phyloP scores from a whole-genome alignment of 2,797 vertebrate species.

The Novumbra hubbsi region DNA sequence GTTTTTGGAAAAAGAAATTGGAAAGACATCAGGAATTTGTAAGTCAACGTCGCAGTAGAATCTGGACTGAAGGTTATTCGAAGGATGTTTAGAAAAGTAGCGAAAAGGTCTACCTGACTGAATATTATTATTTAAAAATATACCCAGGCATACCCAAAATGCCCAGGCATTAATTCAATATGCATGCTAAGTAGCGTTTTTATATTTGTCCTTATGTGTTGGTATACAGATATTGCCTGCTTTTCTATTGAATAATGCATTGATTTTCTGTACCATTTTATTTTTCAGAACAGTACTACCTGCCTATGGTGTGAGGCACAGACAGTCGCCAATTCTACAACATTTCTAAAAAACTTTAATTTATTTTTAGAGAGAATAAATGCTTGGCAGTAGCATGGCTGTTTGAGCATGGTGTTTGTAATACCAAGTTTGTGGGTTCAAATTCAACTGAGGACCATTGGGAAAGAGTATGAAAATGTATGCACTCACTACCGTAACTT shows the following conservation, averaged over 20 bases:
- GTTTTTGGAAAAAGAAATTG: neutral
- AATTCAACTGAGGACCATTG: too few species aligned
- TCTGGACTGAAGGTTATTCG: neutral
- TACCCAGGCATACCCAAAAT: too few species aligned
- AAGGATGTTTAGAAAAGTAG: neutral
- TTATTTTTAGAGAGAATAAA: slow-evolving; percentile 36
- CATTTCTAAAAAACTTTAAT: slow-evolving; percentile 72
- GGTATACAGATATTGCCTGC: too few species aligned
- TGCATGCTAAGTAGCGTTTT: neutral
- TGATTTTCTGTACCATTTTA: neutral
- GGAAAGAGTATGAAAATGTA: too few species aligned
- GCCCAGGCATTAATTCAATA: neutral
- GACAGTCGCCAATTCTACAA: slow-evolving; percentile 64
- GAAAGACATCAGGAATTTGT: neutral
- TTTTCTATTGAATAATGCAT: neutral
- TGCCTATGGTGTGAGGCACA: slow-evolving; percentile 84
- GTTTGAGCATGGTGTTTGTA: too few species aligned
- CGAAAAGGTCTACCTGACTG: neutral
- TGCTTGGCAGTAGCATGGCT: too few species aligned
- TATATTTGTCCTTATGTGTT: neutral
- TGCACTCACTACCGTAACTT: too few species aligned
- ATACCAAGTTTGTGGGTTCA: too few species aligned
- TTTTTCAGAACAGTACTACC: slow-evolving; percentile 60
- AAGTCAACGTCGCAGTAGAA: neutral
- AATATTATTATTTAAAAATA: neutral